Evolutionary conservation across 2,888 invertebrate genomes (phyloP).

Genomic region (Terebella lapidaria): DNA sequence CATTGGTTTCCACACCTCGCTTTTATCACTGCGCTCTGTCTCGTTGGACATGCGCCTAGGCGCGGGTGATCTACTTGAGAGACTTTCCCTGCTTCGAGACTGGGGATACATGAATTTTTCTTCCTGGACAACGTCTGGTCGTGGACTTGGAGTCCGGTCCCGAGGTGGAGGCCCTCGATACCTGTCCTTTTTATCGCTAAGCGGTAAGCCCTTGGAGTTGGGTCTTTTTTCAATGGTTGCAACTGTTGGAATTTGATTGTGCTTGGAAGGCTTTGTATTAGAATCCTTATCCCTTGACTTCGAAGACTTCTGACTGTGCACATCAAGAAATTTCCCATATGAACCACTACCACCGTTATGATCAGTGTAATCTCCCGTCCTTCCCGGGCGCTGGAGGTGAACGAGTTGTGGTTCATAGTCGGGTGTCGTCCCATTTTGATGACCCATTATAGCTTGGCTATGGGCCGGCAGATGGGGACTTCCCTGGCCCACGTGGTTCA

Average conservation of each 20-base stretch:
- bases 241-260: constrained; percentile 10
- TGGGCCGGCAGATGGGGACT: background rate
- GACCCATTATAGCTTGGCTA: background rate
- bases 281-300: constrained; percentile 8
- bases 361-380: background rate
- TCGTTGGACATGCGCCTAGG: background rate
- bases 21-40: background rate
- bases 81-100: background rate
- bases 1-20: constrained; percentile 5
- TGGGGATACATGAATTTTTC: constrained; percentile 8
- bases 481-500: background rate
- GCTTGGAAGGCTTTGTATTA: background rate
- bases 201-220: background rate
- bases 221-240: constrained; percentile 15
- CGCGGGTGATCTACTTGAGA: background rate
- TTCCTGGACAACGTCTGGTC: constrained; percentile 22
- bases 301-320: constrained; percentile 5
- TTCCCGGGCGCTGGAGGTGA: background rate
- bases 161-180: background rate
- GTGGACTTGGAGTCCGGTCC: constrained; percentile 19
- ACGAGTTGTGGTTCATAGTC: background rate
- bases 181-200: background rate
- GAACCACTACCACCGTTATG: constrained; percentile 5
- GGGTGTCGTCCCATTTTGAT: too few species aligned
- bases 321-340: constrained; percentile 12